Conservation (phyloP, 2,888 invertebrate species). For the Drosophila melanosoma region DNA sequence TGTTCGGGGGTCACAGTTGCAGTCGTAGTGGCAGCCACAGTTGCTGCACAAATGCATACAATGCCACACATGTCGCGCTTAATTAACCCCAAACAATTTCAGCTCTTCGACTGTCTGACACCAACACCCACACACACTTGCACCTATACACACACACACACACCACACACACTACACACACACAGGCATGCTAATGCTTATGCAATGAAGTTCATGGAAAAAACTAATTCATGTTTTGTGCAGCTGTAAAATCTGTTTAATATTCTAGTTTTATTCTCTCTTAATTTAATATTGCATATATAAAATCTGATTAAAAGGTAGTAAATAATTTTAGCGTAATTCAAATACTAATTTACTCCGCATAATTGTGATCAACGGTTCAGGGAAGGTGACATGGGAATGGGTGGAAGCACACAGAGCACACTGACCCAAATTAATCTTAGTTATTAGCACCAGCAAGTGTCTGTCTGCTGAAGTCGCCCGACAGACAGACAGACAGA, state of each 20-base stretch:
- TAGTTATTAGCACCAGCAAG: slow-evolving; percentile 75
- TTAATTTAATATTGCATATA: not conserved
- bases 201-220: slow-evolving; percentile 1
- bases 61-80: slow-evolving; percentile 81
- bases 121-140: slow-evolving; percentile 25
- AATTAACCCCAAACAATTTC: slow-evolving; percentile 81
- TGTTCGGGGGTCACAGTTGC: not conserved
- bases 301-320: not conserved
- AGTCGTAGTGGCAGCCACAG: slow-evolving; percentile 24
- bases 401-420: slow-evolving; percentile 25
- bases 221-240: not conserved
- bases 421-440: slow-evolving; percentile 82
- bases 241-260: not conserved
- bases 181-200: slow-evolving; percentile 14
- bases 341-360: slow-evolving; percentile 44
- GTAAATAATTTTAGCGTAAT: not conserved
- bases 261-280: not conserved
- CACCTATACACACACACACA: slow-evolving; percentile 26
- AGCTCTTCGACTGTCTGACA: slow-evolving; percentile 40
- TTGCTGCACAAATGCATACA: slow-evolving; percentile 63
- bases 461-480: slow-evolving; percentile 48
- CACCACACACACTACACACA: not conserved
- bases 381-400: not conserved
- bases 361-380: slow-evolving; percentile 54
- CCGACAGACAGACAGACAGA: slow-evolving; percentile 14